Percentiles rank a stretch among this genome's conserved stretches.
phyloP scores from a whole-genome alignment of 1,140 invertebrate genomes.

The Acromyrmex heyeri region DNA sequence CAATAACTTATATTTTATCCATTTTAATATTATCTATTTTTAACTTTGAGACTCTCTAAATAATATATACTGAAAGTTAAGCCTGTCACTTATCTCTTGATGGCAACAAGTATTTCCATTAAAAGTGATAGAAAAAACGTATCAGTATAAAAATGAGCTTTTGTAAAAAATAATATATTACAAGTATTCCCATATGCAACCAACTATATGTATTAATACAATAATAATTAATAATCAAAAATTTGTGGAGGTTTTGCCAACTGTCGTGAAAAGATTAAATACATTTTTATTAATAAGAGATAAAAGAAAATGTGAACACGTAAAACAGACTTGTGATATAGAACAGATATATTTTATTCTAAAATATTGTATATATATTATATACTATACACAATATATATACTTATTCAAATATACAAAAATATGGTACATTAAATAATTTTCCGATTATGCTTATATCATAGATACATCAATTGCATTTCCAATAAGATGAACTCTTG shows the following conservation, averaged over 20 bases:
- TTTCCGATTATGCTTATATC: background rate
- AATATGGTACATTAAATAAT: background rate
- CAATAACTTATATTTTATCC: background rate
- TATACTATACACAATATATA: background rate
- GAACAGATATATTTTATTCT: background rate
- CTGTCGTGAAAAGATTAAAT: background rate
- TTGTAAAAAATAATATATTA: background rate
- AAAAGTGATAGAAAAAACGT: background rate
- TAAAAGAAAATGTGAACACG: background rate
- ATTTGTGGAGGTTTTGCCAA: background rate
- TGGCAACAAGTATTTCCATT: background rate
- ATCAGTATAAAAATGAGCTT: background rate
- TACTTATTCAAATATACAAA: background rate
- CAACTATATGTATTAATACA: too few relatives aligned
- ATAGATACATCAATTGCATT: background rate
- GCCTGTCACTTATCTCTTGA: background rate
- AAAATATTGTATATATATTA: background rate
- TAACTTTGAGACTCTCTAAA: background rate
- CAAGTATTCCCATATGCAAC: background rate
- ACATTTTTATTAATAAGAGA: conserved; percentile 30
- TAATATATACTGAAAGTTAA: background rate
- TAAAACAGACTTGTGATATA: background rate
- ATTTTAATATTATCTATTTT: background rate
- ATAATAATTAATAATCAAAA: conserved; percentile 5
- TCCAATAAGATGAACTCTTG: background rate